A percentile compares a stretch with the other conserved stretches of the same genome.
These are phyloP conservation scores for Falco cherrug DNA, from an alignment of 2,797 vertebrate species.

Conservation along the genomic window DNA sequence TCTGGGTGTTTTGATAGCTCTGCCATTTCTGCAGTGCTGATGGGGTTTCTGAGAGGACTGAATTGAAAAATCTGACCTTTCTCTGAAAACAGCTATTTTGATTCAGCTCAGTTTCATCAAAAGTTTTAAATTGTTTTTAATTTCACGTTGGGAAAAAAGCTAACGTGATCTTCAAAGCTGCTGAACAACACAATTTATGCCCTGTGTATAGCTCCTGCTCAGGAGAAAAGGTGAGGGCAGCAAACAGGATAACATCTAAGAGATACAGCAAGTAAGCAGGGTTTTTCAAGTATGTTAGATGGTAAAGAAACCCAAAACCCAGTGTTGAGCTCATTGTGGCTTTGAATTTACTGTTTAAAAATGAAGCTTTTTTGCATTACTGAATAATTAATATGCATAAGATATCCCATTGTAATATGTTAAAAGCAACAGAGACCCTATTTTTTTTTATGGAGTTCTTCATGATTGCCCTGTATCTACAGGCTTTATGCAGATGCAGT, in stretches of 20 bases:
- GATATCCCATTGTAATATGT: not conserved
- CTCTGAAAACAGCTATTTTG: not conserved
- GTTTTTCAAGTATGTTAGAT: not conserved
- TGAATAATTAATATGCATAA: not conserved
- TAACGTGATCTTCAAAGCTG: not conserved
- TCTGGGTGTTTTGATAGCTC: not conserved
- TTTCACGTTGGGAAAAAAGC: not conserved
- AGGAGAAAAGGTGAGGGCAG: not conserved
- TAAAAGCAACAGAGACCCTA: not conserved
- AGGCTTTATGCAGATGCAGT: not conserved
- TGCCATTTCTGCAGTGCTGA: not conserved
- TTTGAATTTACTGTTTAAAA: not conserved
- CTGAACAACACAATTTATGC: not conserved
- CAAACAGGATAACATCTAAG: not conserved
- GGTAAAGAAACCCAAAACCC: not conserved
- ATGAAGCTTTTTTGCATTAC: not conserved
- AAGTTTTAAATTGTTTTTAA: not conserved
- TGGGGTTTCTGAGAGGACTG: not conserved
- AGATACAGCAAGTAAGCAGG: not conserved
- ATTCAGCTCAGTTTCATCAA: not conserved
- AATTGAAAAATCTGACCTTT: constrained; percentile 12
- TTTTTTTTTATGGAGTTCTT: not conserved
- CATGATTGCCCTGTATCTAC: not conserved
- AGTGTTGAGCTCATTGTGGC: not conserved
- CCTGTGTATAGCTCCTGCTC: not conserved